These are phyloP conservation scores for Erebia palarica DNA, from an alignment of 2,888 invertebrate genomes.

Conservation along the genomic window DNA sequence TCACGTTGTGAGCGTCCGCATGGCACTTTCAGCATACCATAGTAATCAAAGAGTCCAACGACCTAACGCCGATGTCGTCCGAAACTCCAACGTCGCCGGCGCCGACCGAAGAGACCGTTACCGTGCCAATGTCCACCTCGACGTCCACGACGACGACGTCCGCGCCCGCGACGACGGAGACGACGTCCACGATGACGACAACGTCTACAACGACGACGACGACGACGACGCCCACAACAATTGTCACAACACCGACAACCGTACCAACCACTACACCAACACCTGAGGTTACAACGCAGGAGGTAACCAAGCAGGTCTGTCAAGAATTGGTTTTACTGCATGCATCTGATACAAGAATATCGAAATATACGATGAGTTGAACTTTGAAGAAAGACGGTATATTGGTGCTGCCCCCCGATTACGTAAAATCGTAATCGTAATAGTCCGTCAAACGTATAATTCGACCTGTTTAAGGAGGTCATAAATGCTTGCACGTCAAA, in stretches of 20 bases:
- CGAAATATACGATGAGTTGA: background rate
- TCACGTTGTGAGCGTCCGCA: constrained; percentile 79
- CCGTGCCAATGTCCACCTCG: constrained; percentile 43
- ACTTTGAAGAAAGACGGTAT: background rate
- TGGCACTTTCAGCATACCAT: constrained; percentile 82
- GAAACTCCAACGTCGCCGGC: constrained; percentile 54
- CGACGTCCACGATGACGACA: constrained; percentile 48
- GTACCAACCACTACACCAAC: constrained; percentile 55
- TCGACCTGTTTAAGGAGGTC: too few species aligned
- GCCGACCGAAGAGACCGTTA: constrained; percentile 51
- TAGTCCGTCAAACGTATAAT: too few species aligned
- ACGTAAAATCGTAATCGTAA: too few species aligned
- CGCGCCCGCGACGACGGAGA: constrained; percentile 42
- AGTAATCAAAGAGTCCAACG: constrained; percentile 76
- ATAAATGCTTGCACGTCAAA: too few species aligned
- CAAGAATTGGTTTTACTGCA: constrained; percentile 30
- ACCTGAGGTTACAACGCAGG: constrained; percentile 63
- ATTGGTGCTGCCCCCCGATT: too few species aligned
- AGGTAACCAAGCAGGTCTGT: constrained; percentile 71
- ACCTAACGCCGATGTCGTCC: constrained; percentile 62
- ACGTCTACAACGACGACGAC: constrained; percentile 45
- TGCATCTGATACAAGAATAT: constrained; percentile 15
- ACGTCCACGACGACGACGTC: constrained; percentile 45
- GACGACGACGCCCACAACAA: constrained; percentile 45
- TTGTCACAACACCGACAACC: constrained; percentile 40